Percentiles rank a stretch among this genome's conserved stretches.
Evolutionary conservation across 2,797 vertebrate genomes (phyloP).

Genomic region (Bothrops alternatus): DNA sequence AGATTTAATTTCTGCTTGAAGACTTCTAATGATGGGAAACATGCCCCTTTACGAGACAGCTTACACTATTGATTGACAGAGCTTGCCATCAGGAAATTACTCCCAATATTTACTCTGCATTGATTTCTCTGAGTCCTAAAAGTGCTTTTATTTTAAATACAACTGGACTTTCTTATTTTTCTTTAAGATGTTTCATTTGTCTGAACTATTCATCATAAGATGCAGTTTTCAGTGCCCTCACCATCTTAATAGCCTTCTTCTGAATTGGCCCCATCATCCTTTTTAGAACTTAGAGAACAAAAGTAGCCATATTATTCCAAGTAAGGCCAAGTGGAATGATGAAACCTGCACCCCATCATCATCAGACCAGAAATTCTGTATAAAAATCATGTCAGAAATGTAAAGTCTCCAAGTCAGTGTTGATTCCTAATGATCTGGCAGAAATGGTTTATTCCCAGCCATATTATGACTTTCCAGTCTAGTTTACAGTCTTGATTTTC

Average conservation of each 20-base stretch:
- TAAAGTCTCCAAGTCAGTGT: background rate
- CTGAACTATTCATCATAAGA: background rate
- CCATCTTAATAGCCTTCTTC: background rate
- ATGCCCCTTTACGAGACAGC: background rate
- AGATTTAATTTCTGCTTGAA: background rate
- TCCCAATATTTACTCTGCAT: background rate
- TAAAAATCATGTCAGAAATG: background rate
- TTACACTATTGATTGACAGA: background rate
- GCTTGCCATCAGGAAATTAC: background rate
- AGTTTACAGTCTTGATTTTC: background rate
- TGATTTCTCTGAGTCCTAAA: background rate
- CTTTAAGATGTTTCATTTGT: background rate
- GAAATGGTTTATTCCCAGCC: background rate
- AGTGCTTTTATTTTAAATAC: background rate
- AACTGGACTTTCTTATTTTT: background rate
- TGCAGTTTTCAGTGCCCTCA: background rate
- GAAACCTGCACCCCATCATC: background rate
- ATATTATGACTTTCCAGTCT: background rate
- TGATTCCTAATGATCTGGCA: background rate
- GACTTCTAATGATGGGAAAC: background rate
- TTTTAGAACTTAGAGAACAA: background rate
- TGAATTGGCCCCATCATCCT: background rate
- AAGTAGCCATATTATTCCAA: background rate
- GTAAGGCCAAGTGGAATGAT: background rate
- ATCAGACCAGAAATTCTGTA: background rate